phyloP scores from a whole-genome alignment of 37 sponge, comb jelly and placozoan genomes.

The Beroe ovata region DNA sequence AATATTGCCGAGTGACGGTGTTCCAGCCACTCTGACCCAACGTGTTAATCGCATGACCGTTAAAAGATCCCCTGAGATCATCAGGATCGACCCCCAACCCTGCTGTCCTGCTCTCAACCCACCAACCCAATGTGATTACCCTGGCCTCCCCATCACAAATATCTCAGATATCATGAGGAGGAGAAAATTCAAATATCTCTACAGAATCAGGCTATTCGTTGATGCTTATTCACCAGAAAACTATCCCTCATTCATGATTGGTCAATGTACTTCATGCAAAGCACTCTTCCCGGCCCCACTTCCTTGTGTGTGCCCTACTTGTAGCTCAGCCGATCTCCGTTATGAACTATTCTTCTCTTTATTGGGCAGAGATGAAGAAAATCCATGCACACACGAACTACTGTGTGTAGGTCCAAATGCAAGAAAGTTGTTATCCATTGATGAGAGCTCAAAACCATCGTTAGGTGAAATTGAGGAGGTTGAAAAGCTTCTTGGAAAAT shows the following conservation, averaged over 20 bases:
- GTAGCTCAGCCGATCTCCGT: not conserved
- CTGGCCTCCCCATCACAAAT: constrained; percentile 1
- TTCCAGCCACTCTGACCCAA: not conserved
- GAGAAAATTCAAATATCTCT: not conserved
- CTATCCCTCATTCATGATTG: constrained; percentile 1
- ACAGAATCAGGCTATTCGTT: constrained; percentile 25
- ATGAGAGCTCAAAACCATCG: not conserved
- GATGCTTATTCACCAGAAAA: constrained; percentile 18
- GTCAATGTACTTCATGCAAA: not conserved
- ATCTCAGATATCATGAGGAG: not conserved
- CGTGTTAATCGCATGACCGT: not conserved
- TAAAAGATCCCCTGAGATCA: not conserved
- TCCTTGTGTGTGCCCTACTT: not conserved
- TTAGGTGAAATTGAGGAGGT: not conserved
- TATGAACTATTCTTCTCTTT: constrained; percentile 8
- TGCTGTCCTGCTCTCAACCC: not conserved
- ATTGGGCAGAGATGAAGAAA: not conserved
- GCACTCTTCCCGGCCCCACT: not conserved
- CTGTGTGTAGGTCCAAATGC: not conserved
- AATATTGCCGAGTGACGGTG: not conserved
- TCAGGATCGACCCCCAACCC: too few species aligned
- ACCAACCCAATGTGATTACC: not conserved
- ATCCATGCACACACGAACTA: not conserved
- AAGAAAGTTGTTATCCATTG: not conserved
- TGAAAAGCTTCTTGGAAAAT: not conserved